Percentiles rank a stretch among this genome's conserved stretches.
Evolutionary conservation across 1,140 invertebrate species (phyloP).

Genomic region (Ceratitis capitata): DNA sequence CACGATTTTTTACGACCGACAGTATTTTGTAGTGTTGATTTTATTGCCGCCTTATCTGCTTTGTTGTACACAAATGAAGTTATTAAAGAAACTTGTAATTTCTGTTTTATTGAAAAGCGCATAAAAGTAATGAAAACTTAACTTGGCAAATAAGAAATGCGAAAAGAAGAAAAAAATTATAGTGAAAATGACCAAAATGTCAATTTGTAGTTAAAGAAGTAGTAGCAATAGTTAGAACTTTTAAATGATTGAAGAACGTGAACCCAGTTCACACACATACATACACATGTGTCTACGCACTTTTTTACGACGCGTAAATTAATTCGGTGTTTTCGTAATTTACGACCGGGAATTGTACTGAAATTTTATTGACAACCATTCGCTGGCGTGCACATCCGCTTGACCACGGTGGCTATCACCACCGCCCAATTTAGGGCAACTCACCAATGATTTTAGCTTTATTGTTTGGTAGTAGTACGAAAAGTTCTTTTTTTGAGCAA

Average conservation of each 20-base stretch:
- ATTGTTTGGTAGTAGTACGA: background rate
- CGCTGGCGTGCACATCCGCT: background rate
- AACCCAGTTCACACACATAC: too few species aligned
- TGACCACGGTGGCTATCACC: background rate
- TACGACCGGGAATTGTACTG: background rate
- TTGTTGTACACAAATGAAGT: conserved; percentile 14
- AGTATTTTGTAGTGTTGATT: conserved; percentile 34
- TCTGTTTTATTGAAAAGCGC: conserved; percentile 3
- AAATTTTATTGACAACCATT: background rate
- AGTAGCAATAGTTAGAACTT: background rate
- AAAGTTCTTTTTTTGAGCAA: background rate
- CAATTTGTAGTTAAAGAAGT: background rate
- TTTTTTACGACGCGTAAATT: background rate
- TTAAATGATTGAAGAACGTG: background rate
- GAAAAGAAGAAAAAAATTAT: background rate
- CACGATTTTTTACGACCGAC: conserved; percentile 21
- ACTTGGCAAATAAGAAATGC: background rate
- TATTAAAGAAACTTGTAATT: conserved; percentile 22
- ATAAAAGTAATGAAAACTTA: background rate
- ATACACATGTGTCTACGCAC: background rate
- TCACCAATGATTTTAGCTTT: background rate
- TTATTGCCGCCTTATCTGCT: conserved; percentile 27
- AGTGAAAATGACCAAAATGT: background rate
- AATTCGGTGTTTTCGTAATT: conserved; percentile 9
- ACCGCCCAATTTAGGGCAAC: background rate